Percentiles rank a stretch among this genome's conserved stretches.
Evolutionary conservation across 2,888 invertebrate genomes (phyloP).

Genomic region (Parnassius orleans): DNA sequence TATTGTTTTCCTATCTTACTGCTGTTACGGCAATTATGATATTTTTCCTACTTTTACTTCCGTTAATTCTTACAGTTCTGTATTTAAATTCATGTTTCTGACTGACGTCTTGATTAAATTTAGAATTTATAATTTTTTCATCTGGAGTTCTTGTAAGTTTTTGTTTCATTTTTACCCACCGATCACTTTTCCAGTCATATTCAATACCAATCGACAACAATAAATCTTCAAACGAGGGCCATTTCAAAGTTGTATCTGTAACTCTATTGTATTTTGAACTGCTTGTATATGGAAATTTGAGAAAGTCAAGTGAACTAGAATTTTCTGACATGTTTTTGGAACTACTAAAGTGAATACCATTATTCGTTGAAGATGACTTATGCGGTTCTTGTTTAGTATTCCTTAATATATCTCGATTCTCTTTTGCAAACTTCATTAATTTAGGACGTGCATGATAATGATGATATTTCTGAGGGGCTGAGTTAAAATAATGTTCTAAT

Average conservation of each 20-base stretch:
- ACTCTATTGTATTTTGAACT: constrained; percentile 19
- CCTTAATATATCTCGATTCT: constrained; percentile 2
- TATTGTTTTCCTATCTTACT: constrained; percentile 56
- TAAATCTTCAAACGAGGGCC: constrained; percentile 73
- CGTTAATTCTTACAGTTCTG: constrained; percentile 67
- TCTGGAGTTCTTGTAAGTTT: constrained; percentile 44
- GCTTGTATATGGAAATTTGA: neutral
- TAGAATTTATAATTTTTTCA: constrained; percentile 32
- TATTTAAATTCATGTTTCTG: constrained; percentile 71
- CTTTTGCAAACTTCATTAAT: constrained; percentile 25
- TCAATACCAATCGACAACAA: constrained; percentile 62
- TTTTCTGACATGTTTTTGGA: constrained; percentile 9
- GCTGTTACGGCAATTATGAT: constrained; percentile 72
- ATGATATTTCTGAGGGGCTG: constrained; percentile 57
- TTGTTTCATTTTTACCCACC: constrained; percentile 71
- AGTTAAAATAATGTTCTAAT: constrained; percentile 32
- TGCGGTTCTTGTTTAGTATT: neutral
- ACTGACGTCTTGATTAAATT: constrained; percentile 44
- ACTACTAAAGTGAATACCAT: neutral
- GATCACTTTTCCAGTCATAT: constrained; percentile 75
- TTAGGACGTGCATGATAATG: neutral
- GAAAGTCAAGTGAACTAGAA: neutral
- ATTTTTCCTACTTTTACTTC: constrained; percentile 67
- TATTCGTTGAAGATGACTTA: neutral
- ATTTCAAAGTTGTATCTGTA: constrained; percentile 31